Percentiles rank a stretch among this genome's conserved stretches.
phyloP scores from a whole-genome alignment of 2,797 vertebrate species.

The Florisuga fusca region DNA sequence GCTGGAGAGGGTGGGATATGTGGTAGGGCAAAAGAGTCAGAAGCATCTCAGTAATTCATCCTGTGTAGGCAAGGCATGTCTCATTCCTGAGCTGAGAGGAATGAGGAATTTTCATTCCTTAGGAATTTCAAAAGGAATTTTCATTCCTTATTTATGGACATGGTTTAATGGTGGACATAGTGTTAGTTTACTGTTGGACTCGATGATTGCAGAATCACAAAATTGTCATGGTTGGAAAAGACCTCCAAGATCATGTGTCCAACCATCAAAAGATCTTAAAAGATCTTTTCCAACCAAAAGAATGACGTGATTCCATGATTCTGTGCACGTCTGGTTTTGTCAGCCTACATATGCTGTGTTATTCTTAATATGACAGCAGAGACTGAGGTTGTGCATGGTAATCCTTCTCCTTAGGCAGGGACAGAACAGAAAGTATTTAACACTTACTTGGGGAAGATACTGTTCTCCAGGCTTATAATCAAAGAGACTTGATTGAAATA shows the following conservation, averaged over 20 bases:
- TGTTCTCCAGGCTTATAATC: neutral
- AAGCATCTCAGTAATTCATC: neutral
- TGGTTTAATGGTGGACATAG: no score
- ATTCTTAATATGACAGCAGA: fast-evolving
- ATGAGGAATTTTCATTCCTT: neutral
- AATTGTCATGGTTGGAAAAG: no score
- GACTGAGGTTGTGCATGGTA: neutral
- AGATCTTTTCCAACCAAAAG: no score
- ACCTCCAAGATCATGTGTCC: no score
- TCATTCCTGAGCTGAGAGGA: neutral
- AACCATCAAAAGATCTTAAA: no score
- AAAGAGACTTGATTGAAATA: neutral
- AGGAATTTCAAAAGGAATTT: no score
- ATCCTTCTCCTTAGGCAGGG: neutral
- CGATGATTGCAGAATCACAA: no score
- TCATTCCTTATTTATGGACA: no score
- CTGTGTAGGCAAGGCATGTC: neutral
- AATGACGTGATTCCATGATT: no score
- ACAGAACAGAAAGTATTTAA: neutral
- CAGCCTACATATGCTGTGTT: neutral
- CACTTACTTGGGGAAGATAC: neutral
- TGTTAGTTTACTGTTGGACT: no score
- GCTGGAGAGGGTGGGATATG: neutral
- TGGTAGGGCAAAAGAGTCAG: neutral
- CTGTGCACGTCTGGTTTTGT: neutral